A percentile compares a stretch with the other conserved stretches of the same genome.
Conservation (phyloP, 1,140 invertebrate genomes). For the Neuroterus valhalla region DNA sequence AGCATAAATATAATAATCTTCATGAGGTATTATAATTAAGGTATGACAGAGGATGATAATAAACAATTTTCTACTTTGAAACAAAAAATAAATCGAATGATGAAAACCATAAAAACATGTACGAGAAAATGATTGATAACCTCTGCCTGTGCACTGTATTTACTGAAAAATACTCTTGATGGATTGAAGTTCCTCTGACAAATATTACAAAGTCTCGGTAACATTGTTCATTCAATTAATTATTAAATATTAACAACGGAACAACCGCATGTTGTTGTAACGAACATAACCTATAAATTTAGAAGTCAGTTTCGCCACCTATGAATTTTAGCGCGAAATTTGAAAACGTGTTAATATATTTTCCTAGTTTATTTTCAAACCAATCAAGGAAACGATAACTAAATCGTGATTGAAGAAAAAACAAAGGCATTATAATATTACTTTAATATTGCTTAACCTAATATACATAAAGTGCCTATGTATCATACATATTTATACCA, state of each 20-base stretch:
- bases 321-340: no score
- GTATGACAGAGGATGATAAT: no score
- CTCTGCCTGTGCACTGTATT: background rate
- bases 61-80: no score
- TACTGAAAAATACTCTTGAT: background rate
- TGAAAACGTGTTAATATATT: no score
- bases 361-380: no score
- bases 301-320: no score
- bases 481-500: slow-evolving; percentile 20
- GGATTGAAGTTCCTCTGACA: background rate
- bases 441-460: background rate
- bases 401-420: background rate
- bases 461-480: slow-evolving; percentile 14
- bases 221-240: background rate
- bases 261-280: background rate
- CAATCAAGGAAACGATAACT: no score
- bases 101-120: no score
- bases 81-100: no score
- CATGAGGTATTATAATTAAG: no score
- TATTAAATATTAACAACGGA: background rate
- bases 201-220: background rate
- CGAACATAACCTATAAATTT: background rate
- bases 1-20: no score
- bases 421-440: background rate
- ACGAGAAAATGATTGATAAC: background rate